phyloP scores from a whole-genome alignment of 2,797 vertebrate genomes.

The Bradypodion ventrale region DNA sequence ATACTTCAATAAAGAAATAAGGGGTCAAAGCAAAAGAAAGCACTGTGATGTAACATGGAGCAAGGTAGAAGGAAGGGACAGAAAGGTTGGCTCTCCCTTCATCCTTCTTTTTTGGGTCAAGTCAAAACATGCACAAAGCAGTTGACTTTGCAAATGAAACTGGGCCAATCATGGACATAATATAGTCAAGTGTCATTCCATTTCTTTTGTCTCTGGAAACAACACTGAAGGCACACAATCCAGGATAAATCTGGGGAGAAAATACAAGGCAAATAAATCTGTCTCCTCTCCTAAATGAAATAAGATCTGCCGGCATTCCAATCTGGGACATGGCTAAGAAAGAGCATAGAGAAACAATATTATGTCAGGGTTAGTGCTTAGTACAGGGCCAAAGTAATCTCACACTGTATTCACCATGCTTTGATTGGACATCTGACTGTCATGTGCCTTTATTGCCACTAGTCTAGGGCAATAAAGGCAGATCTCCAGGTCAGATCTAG shows the following conservation, averaged over 20 bases:
- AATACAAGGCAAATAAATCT: not conserved
- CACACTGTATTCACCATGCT: not conserved
- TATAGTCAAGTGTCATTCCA: not conserved
- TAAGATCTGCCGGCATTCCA: not conserved
- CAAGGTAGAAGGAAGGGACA: not conserved
- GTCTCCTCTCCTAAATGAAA: not conserved
- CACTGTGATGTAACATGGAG: not conserved
- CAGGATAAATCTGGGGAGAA: not conserved
- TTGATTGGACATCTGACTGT: not conserved
- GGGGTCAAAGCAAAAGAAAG: not conserved
- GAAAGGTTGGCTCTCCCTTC: not conserved
- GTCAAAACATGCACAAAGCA: no score
- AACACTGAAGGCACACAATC: not conserved
- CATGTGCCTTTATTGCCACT: not conserved
- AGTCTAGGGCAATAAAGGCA: no score
- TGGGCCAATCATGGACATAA: not conserved
- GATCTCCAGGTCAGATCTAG: not conserved
- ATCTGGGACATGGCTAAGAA: not conserved
- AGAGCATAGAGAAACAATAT: not conserved
- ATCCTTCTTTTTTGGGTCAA: not conserved
- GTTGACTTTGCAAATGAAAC: no score
- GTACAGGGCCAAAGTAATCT: not conserved
- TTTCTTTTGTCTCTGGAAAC: not conserved
- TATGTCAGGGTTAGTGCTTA: not conserved
- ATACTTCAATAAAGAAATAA: not conserved